Percentiles rank a stretch among this genome's conserved stretches.
Conservation (phyloP, 2,888 invertebrate species). For the Limnephilus auricula region DNA sequence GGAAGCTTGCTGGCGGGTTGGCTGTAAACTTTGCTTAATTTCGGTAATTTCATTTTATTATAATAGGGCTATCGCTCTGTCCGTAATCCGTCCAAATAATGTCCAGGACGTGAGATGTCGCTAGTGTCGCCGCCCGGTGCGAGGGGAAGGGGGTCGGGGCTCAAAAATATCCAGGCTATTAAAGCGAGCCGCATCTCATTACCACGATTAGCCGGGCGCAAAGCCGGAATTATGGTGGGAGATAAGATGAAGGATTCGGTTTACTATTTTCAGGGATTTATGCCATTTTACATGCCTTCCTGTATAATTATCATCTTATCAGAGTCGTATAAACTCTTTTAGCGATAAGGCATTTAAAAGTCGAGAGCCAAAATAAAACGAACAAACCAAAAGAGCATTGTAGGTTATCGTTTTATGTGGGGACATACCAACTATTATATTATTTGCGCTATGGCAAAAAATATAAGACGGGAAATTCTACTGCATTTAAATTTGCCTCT, state of each 20-base stretch:
- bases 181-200: conserved; percentile 55
- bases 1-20: conserved; percentile 44
- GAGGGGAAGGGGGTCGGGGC: background rate
- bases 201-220: conserved; percentile 48
- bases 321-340: conserved; percentile 16
- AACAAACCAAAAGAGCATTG: background rate
- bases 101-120: conserved; percentile 62
- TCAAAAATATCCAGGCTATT: conserved; percentile 54
- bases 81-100: conserved; percentile 60
- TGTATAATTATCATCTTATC: conserved; percentile 24
- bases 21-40: conserved; percentile 62
- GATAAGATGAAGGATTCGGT: conserved; percentile 52
- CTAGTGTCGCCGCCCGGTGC: background rate
- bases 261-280: conserved; percentile 46
- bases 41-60: conserved; percentile 59
- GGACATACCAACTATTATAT: background rate
- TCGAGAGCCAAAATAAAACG: background rate
- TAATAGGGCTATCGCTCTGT: conserved; percentile 50
- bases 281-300: conserved; percentile 31
- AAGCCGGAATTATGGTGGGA: conserved; percentile 16
- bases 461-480: background rate
- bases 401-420: background rate
- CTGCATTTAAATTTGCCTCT: background rate
- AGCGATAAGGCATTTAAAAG: background rate
- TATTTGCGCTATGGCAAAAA: background rate